Evolutionary conservation across 2,113 vertebrate genomes (phyloP).

Genomic region (Mionectes macconnelli): DNA sequence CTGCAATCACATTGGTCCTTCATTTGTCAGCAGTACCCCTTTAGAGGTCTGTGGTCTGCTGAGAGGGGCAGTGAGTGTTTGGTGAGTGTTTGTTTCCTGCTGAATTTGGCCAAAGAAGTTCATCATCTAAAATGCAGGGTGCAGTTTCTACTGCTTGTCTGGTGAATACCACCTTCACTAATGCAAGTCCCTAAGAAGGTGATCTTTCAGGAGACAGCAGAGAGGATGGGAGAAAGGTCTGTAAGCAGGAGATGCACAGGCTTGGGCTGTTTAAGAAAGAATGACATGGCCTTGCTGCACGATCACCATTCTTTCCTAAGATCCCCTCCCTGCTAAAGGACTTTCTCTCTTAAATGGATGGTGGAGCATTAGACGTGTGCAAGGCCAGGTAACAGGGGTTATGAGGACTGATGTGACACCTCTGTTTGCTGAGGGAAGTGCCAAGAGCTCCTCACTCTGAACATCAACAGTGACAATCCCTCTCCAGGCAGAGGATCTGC

Average conservation of each 20-base stretch:
- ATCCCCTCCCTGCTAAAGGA: not conserved
- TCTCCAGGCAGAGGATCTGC: not conserved
- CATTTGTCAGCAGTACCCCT: not conserved
- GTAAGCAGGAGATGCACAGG: not conserved
- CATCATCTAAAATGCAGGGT: not conserved
- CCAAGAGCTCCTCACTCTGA: not conserved
- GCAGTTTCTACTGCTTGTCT: not conserved
- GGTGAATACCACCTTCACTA: not conserved
- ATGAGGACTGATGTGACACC: not conserved
- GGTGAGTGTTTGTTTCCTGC: not conserved
- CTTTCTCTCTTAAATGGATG: not conserved
- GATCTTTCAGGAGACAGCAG: not conserved
- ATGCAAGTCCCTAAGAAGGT: not conserved
- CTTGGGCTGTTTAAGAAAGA: not conserved
- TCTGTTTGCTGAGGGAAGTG: not conserved
- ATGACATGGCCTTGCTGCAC: not conserved
- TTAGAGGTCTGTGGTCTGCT: not conserved
- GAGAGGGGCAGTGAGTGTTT: not conserved
- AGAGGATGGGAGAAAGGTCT: not conserved
- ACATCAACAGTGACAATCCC: not conserved
- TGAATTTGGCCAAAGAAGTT: accelerated
- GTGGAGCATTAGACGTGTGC: not conserved
- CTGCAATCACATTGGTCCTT: not conserved
- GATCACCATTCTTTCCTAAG: accelerated
- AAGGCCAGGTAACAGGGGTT: not conserved